Evolutionary conservation across 2,113 vertebrate species (phyloP).

Genomic region (Pithys albifrons): DNA sequence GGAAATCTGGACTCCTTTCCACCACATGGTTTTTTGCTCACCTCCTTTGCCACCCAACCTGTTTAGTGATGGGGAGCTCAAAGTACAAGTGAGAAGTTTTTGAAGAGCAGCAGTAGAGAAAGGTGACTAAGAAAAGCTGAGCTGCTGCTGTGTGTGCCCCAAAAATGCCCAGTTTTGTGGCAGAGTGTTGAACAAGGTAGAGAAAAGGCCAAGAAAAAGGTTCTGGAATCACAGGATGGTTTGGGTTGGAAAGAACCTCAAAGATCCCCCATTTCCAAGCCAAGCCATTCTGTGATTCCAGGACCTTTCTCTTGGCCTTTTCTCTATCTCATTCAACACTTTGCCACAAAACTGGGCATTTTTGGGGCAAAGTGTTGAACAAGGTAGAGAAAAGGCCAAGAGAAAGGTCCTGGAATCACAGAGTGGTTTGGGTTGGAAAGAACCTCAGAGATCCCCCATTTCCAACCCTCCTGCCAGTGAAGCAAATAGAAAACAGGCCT

Average conservation of each 20-base stretch:
- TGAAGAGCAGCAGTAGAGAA: background rate
- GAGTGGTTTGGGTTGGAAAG: background rate
- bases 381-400: background rate
- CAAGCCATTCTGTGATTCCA: background rate
- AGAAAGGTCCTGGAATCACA: background rate
- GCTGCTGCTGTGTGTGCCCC: background rate
- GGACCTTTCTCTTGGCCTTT: background rate
- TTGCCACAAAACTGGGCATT: background rate
- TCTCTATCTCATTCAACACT: background rate
- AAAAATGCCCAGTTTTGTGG: background rate
- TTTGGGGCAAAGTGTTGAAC: background rate
- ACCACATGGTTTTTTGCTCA: background rate
- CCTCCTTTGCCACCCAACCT: rapidly evolving
- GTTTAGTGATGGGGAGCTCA: background rate
- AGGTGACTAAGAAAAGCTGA: background rate
- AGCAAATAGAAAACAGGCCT: background rate
- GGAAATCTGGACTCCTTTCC: background rate
- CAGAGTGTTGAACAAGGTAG: background rate
- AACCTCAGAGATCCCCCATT: rapidly evolving
- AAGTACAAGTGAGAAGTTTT: background rate
- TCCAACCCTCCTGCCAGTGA: background rate
- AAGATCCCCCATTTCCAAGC: background rate
- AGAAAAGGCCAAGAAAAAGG: background rate
- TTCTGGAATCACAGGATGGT: too few species aligned
- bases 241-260: background rate